phyloP scores from a whole-genome alignment of 2,888 invertebrate species.

The Eupelmus urozonus region DNA sequence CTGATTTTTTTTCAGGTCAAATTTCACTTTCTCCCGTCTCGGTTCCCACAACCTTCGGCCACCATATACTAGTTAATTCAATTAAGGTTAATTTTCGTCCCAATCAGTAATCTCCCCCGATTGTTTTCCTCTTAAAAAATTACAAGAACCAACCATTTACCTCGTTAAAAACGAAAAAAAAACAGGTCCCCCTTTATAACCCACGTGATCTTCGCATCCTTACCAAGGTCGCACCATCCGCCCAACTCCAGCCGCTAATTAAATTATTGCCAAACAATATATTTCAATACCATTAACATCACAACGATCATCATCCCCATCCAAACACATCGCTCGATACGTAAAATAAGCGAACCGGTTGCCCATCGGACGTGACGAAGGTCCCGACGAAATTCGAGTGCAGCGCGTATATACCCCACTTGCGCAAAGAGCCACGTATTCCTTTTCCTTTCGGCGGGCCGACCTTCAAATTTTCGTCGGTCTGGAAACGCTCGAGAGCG shows the following conservation, averaged over 20 bases:
- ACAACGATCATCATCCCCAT: background rate
- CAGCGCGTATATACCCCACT: background rate
- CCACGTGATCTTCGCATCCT: background rate
- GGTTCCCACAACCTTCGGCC: no score
- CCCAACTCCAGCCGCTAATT: background rate
- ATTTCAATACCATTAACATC: background rate
- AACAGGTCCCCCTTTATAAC: conserved; percentile 2
- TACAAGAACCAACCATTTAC: no score
- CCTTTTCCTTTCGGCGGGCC: conserved; percentile 6
- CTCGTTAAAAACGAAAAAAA: background rate
- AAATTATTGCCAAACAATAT: conserved; percentile 26
- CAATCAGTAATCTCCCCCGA: no score
- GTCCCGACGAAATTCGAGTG: conserved; percentile 37
- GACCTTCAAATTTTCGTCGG: conserved; percentile 29
- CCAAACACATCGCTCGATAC: background rate
- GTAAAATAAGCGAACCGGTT: background rate
- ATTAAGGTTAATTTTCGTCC: no score
- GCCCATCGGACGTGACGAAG: conserved; percentile 28
- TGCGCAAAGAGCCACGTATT: background rate
- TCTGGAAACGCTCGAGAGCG: background rate
- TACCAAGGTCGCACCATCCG: background rate
- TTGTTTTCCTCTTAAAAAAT: no score
- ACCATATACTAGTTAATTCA: no score
- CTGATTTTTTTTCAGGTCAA: background rate
- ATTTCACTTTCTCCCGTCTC: no score